Evolutionary conservation across 2,113 vertebrate genomes (phyloP).

Genomic region (Morone saxatilis): DNA sequence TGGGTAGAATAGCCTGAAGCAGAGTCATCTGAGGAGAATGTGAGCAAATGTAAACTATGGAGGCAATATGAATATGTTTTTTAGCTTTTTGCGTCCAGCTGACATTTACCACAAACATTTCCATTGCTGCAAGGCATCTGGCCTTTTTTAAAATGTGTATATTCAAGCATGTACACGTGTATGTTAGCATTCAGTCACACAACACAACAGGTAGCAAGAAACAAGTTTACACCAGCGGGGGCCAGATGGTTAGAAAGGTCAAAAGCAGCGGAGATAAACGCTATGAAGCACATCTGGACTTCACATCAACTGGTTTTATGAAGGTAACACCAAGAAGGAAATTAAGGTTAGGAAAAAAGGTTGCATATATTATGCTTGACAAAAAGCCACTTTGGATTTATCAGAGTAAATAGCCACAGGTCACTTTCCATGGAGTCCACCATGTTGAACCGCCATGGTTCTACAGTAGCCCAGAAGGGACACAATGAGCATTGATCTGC

Average conservation of each 20-base stretch:
- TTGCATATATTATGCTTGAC: background rate
- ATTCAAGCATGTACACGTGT: conserved; percentile 18
- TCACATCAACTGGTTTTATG: background rate
- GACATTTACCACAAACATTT: conserved; percentile 62
- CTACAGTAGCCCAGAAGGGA: too few species aligned
- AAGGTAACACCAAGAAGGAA: background rate
- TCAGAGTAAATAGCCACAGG: background rate
- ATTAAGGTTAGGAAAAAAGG: background rate
- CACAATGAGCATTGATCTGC: too few species aligned
- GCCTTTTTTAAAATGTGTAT: conserved; percentile 48
- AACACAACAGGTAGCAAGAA: conserved; percentile 9
- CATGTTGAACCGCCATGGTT: too few species aligned
- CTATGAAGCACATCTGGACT: conserved; percentile 5
- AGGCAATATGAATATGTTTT: conserved; percentile 28
- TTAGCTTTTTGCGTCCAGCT: conserved; percentile 20
- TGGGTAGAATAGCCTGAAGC: conserved; percentile 25
- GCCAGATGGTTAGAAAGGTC: conserved; percentile 37
- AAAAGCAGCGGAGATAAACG: conserved; percentile 13
- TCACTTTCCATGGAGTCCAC: too few species aligned
- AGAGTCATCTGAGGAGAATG: background rate
- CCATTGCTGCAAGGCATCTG: conserved; percentile 50
- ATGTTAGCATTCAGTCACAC: conserved; percentile 15
- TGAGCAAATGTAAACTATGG: conserved; percentile 12
- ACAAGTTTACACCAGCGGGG: conserved; percentile 30
- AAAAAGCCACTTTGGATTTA: background rate